Conservation (phyloP, 2,888 invertebrate species). For the Callyntrura guangdongensis region DNA sequence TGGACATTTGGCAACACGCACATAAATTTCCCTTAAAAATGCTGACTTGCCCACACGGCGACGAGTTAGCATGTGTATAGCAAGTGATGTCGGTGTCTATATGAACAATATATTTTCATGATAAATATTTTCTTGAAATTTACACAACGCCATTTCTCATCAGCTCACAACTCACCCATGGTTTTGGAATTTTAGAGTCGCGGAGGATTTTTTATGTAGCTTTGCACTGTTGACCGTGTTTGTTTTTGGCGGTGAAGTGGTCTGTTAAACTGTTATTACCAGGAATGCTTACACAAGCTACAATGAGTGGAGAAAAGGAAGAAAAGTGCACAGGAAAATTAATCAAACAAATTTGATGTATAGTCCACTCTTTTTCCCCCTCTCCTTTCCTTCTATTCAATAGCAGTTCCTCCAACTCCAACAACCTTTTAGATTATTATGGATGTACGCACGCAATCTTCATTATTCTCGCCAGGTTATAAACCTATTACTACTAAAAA, state of each 20-base stretch:
- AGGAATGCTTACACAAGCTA: constrained; percentile 6
- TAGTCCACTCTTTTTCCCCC: constrained; percentile 41
- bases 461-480: constrained; percentile 2
- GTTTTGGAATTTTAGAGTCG: constrained; percentile 7
- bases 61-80: background rate
- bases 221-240: background rate
- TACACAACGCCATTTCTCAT: constrained; percentile 63
- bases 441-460: constrained; percentile 39
- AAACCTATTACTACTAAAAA: constrained; percentile 4
- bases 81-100: background rate
- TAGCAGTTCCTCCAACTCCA: background rate
- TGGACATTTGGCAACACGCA: constrained; percentile 41
- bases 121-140: constrained; percentile 26
- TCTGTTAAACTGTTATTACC: background rate
- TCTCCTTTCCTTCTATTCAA: constrained; percentile 9
- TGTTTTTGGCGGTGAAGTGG: too few relatives aligned
- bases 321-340: constrained; percentile 52
- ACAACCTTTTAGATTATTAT: constrained; percentile 34
- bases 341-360: constrained; percentile 70
- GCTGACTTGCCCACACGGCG: background rate
- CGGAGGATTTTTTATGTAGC: background rate
- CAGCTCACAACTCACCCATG: constrained; percentile 53
- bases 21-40: constrained; percentile 17
- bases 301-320: background rate
- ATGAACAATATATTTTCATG: background rate